Evolutionary conservation across 2,888 invertebrate species (phyloP).

Genomic region (Gryllus longicercus): DNA sequence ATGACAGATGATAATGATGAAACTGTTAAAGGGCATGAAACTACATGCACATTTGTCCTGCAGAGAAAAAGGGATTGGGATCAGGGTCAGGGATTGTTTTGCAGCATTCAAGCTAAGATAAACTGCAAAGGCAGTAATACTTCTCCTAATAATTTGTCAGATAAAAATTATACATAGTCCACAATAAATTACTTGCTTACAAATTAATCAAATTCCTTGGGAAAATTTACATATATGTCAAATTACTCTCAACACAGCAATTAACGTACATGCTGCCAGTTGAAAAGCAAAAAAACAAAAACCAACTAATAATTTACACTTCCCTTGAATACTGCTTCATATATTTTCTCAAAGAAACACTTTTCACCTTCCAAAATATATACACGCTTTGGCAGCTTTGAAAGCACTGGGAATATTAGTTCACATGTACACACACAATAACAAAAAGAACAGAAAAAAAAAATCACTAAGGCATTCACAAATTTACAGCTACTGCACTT

Average conservation of each 20-base stretch:
- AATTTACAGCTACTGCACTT: constrained; percentile 2
- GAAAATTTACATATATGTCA: background rate
- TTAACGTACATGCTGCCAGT: background rate
- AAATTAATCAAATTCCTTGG: background rate
- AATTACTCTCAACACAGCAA: background rate
- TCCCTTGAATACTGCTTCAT: constrained; percentile 10
- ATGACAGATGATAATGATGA: constrained; percentile 8
- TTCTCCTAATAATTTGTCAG: background rate
- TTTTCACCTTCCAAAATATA: background rate
- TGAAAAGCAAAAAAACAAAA: background rate
- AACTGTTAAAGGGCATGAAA: background rate
- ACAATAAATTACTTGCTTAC: background rate
- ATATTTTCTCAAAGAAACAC: constrained; percentile 17
- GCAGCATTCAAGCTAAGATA: constrained; percentile 17
- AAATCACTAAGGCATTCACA: background rate
- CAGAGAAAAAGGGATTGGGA: background rate
- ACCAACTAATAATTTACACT: background rate
- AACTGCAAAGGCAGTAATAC: constrained; percentile 17
- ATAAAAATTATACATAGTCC: background rate
- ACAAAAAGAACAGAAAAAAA: background rate
- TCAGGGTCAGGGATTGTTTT: background rate
- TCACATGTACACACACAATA: constrained; percentile 17
- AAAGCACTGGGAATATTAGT: constrained; percentile 17
- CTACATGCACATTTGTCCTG: background rate
- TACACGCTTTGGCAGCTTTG: constrained; percentile 17